Base-by-base conservation (phyloP, 2,888 invertebrate species). In the Drosophila peninsularis region DNA sequence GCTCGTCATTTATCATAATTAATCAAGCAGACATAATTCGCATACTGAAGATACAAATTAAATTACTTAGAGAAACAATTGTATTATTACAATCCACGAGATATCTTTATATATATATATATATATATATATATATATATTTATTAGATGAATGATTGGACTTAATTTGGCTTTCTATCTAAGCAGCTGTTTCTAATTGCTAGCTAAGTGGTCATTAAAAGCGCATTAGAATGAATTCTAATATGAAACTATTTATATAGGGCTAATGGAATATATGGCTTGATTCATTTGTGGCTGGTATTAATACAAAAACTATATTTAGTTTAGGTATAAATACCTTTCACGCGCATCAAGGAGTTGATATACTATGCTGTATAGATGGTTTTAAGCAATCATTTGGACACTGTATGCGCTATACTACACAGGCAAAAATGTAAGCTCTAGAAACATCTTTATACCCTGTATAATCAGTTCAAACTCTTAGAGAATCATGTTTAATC, bases 11-110 rank as follows among this genome's bases (percentile, higher is more conserved):
- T 53, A 49, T 64, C 45, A 49, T 58, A 64, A 78, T 78, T 75
- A 69, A 55, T 69, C 54, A 78, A 55, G 63, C 60, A 52, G 37
- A 69, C n/a, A 58, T 62, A 69, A 75, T 74, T 61, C 39, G 42
- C 27, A 44, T 53, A 44, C 41, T 36, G 13, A 61, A 30, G 10
- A 19, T 24, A 41, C 32, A 58, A 27, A 19, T 10, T 34, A 41
- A 34, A 19, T 10, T 34, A 47, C 5, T 41, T 34, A 11, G 19
- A 14, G 27, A n/a, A 13, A 17, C n/a, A 19, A 17, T 27, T 21
- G 41, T 14, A n/a, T 27, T 45, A 32, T 21, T n/a, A 24, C 21
- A 53, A 13, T 37, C 17, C 14, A 14, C 19, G 21, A 45, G 30
- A 10, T 45, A 45, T 9, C 4, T 27, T 14, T 24, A 5, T 45